Base-by-base conservation (phyloP, 2,113 vertebrate species). In the Megalops atlanticus region DNA sequence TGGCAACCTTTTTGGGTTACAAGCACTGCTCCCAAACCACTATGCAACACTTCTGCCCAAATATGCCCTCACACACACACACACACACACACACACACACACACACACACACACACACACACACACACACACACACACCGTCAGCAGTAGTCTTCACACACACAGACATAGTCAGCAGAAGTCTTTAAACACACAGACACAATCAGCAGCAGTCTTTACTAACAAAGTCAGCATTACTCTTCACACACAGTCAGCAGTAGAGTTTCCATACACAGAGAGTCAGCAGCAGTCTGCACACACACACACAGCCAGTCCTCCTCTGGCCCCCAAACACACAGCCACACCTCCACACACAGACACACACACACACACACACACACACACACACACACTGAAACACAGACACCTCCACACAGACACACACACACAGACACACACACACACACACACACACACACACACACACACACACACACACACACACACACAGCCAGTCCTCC, bases 371-470 rank as follows among this genome's bases (percentile, higher is more conserved):
- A 72, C 15, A 24, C 33, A 73, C 69, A 52, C 33, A 10, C 47
- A 4, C 18, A 36, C 33, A 5, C 54, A 77, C 14, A 82, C 7
- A 83, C 15, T 72, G 40, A 58, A 24, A 74, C 33, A 52, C 35
- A 71, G 41, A 71, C 54, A 58, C 14, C 72, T 15, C 16, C 40
- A 75, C 4, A 83, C 16, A 71, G 33, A 76, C 35, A 78, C 47
- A 58, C 45, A 68, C 74, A 80, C 36, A 54, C 68, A 81, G 18
- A 83, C 15, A 45, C 78, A 78, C 54, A 49, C 15, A 75, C 8
- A 14, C 70, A 49, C 40, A 43, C 40, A 54, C 35, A 58, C 6
- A 41, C 16, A 74, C 78, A 76, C 18, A 49, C 39, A 33, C 74
- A 69, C 10, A 1, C 18, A 14, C 39, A 2, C 11, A 1, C 0